Evolutionary conservation across 2,113 vertebrate species (phyloP), one percentile per base, ranked within the genome.

Genomic region (Silurus meridionalis): DNA sequence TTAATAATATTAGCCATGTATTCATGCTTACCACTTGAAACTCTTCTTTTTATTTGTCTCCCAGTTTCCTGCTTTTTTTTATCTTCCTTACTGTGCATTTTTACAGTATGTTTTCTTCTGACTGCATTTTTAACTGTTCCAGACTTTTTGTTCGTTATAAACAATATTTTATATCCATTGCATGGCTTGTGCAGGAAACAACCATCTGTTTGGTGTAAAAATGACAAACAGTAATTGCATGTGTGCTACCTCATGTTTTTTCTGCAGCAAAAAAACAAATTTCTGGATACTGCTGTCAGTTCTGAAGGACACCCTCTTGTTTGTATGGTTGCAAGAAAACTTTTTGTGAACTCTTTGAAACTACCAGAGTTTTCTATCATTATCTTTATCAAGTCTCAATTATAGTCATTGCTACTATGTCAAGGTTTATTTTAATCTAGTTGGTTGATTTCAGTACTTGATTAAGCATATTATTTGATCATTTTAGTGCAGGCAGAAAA

Each of bases 151-250:
- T 17, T 69, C 46, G 67, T 8, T 50, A 17, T 72, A 21, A 48
- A 72, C 8, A 17, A 4, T 2, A 71, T 46, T 48, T 50, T 74
- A 69, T 69, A 52, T 75, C 72, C 8, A 52, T 21, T 75, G 19
- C 48, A 48, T 75, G 75, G 57, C 14, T 25, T 57, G 52, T 17
- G 52, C 23, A 55, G 50, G 13, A 1, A n/a, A 57, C n/a, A 14
- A 9, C 14, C 53, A 58, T 79, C n/a, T 79, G 75, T 79, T 79
- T 79, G 4, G 53, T 57, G 25, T 78, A 57, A 78, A 78, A 78
- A 78, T 57, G 48, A 28, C 52, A 4, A 25, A 14, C 15, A n/a
- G 48, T 9, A 48, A n/a, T 75, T 75, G n/a, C 72, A 53, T n/a
- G 10, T 53, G 48, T 13, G 72, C 6, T n/a, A 23, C 10, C 72